Conservation (phyloP, 2,888 invertebrate species). For the Eristalis intricaria region DNA sequence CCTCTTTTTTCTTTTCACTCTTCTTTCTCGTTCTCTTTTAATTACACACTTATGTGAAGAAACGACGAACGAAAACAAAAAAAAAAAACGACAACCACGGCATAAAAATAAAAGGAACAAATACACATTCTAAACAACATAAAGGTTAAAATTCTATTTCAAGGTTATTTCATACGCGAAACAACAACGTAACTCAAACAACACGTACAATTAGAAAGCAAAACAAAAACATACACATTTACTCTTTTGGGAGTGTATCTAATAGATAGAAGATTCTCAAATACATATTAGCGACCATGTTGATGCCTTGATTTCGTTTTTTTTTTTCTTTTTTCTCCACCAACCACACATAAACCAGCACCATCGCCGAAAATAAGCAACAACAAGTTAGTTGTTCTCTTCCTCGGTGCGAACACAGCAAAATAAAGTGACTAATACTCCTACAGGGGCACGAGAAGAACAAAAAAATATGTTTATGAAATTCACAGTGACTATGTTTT, state of each 20-base stretch:
- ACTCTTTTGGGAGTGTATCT: constrained; percentile 14
- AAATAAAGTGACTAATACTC: constrained; percentile 13
- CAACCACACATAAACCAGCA: constrained; percentile 11
- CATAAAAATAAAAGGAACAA: neutral
- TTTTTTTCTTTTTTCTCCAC: constrained; percentile 5
- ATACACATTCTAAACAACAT: constrained; percentile 50
- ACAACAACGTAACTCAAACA: constrained; percentile 45
- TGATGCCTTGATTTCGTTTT: constrained; percentile 11
- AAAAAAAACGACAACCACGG: neutral
- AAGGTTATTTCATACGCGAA: constrained; percentile 68
- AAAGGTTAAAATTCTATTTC: constrained; percentile 70
- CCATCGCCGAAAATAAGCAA: neutral
- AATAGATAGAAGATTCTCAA: constrained; percentile 41
- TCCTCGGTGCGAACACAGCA: neutral
- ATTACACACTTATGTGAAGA: constrained; percentile 53
- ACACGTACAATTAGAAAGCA: constrained; percentile 50
- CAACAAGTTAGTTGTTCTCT: constrained; percentile 8
- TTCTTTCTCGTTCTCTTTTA: constrained; percentile 56
- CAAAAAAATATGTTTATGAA: constrained; percentile 17
- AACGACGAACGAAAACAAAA: constrained; percentile 30
- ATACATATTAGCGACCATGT: constrained; percentile 30
- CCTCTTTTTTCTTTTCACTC: constrained; percentile 20
- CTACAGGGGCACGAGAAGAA: neutral
- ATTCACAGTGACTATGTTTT: constrained; percentile 9
- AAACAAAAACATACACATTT: constrained; percentile 48